Conservation (phyloP, 2,888 invertebrate genomes). For the Metellina segmentata region DNA sequence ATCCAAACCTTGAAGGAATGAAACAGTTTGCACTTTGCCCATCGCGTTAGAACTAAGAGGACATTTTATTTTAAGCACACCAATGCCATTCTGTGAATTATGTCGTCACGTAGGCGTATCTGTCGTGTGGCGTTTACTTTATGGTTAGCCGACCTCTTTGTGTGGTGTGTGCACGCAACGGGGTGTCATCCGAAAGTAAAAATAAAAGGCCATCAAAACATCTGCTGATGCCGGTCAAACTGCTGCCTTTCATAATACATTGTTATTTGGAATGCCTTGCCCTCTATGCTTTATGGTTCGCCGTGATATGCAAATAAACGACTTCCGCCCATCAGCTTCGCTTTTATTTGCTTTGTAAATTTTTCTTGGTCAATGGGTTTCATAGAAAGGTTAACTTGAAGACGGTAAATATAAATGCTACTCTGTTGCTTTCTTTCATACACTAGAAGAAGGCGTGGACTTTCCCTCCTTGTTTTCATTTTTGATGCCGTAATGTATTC, state of each 20-base stretch:
- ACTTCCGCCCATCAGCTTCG: constrained; percentile 52
- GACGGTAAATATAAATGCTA: too few species aligned
- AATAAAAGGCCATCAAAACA: constrained; percentile 25
- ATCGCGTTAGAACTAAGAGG: neutral
- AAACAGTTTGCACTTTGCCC: too few species aligned
- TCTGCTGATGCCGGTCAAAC: constrained; percentile 12
- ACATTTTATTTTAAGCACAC: neutral
- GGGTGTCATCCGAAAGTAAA: constrained; percentile 44
- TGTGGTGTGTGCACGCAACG: constrained; percentile 45
- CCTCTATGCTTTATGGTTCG: constrained; percentile 41
- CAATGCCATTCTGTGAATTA: constrained; percentile 40
- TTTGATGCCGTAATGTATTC: too few species aligned
- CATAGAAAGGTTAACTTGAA: neutral
- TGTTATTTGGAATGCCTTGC: constrained; percentile 37
- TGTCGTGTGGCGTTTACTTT: constrained; percentile 41
- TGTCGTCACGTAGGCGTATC: constrained; percentile 61
- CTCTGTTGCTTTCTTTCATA: too few species aligned
- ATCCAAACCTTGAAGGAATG: too few species aligned
- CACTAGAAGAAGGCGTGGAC: too few species aligned
- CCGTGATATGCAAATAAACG: constrained; percentile 59
- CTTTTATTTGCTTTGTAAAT: neutral
- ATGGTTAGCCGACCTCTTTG: constrained; percentile 42
- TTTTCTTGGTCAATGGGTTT: neutral
- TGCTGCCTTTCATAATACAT: constrained; percentile 16
- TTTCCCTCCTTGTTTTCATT: too few species aligned